Conservation (phyloP, 2,113 vertebrate genomes). For the Condylura cristata region DNA sequence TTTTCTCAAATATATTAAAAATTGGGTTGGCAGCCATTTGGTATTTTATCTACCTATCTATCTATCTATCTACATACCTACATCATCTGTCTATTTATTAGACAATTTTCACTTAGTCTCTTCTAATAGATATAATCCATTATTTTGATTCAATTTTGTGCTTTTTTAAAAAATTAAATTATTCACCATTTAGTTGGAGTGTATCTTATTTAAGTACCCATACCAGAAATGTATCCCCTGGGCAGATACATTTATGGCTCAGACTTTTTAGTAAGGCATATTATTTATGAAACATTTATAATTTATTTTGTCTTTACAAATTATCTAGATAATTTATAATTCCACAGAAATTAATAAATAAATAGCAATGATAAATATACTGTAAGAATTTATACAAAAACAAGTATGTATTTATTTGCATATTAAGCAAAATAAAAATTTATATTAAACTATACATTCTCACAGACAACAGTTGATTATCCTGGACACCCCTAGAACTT, state of each 20-base stretch:
- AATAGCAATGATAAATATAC: background rate
- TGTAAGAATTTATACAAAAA: background rate
- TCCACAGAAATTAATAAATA: background rate
- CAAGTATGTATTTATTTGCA: background rate
- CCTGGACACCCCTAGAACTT: background rate
- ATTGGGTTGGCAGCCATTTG: background rate
- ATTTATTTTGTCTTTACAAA: background rate
- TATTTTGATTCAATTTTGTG: background rate
- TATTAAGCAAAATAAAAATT: background rate
- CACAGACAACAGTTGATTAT: background rate
- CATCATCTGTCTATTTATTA: background rate
- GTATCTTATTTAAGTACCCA: background rate
- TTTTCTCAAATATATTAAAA: background rate
- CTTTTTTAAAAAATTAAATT: background rate
- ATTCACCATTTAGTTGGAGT: background rate
- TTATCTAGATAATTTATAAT: background rate
- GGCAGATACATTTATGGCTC: background rate
- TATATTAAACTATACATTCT: background rate
- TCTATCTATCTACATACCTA: background rate
- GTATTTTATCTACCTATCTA: background rate
- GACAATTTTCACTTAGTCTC: background rate
- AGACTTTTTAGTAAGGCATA: background rate
- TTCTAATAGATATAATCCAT: background rate
- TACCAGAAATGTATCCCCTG: fast-evolving
- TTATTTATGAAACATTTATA: background rate